Base-by-base conservation (phyloP, 1,140 invertebrate genomes). In the Drosophila sucinea region DNA sequence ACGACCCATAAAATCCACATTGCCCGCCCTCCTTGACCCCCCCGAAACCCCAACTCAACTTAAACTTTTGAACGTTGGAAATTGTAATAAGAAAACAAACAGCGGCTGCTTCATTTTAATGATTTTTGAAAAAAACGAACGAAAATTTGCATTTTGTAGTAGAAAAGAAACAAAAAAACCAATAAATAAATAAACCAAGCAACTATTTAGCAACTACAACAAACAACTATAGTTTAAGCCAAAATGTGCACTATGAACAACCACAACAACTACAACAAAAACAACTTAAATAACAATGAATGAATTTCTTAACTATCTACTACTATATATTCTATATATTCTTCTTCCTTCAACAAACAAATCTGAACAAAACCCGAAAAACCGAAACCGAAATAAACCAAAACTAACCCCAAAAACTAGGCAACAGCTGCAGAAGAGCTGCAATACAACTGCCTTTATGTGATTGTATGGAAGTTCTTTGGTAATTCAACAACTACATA, bases 381-480 rank as follows among this genome's bases (percentile, higher is more conserved):
- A 30, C 67, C 11, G 17, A 58, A 44, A 69, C 41, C 23, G 64
- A 73, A 65, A 17, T 17, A 17, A 72, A 76, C n/a, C 32, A 62
- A 70, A 77, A 70, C 27, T 58, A 77, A 72, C 66, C 73, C 67
- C 74, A 71, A 78, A 73, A 82, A 78, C 72, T 90, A 91, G 85
- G 73, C 85, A 80, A 73, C 81, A 78, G 90, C 83, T 91, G 90
- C 84, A 86, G 90, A 91, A 83, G 82, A 89, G 85, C 85, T 89
- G 84, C 84, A 91, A 81, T 91, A 81, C 83, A 91, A 91, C 79
- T 91, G 90, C 81, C 85, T 91, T 83, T 91, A 91, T 91, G 90
- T 91, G 79, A 89, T 91, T 90, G 77, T 91, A 74, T 91, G 90
- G 90, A 91, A 91, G 81, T 85, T 91, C 82, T 89, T 91, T 91